Base-by-base conservation (phyloP, 1,140 invertebrate species). In the Limonius californicus region DNA sequence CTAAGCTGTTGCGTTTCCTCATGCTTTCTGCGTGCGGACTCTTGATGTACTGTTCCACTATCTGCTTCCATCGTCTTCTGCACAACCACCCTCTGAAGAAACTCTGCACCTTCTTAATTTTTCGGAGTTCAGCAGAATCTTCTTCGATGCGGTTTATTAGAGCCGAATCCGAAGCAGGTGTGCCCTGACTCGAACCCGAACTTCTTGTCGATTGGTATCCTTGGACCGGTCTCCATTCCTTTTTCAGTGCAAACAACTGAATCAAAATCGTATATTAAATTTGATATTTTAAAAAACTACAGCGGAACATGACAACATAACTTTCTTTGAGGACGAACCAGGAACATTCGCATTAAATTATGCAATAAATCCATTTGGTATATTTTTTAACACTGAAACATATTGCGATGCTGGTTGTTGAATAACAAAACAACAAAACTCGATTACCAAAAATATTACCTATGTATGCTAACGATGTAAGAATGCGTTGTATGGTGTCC, bases 81-180 rank as follows among this genome's bases (percentile, higher is more conserved):
- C 94, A 96, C 4, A 97, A 77, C 94, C 94, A 97, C 0, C 94
- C 94, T 2, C 94, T 83, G 77, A 96, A 96, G 78, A 97, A 95
- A 72, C 92, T 95, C 78, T 97, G 90, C 18, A 97, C 92, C 82
- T 97, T 97, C 76, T 95, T 95, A 62, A 97, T 95, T 80, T 96
- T 95, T 57, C 83, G 85, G 78, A 87, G 80, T 70, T 95, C 91
- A 32, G 57, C 55, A 8, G 66, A 69, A 57, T 70, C 67, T 45
- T 67, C 62, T 42, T 65, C 70, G 9, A 71, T 54, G 16, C 66
- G 64, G 16, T 18, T 45, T 45, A 45, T 6, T 6, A 45, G 12
- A 45, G 62, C 70, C n/a, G 57, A 65, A 43, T 61, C 65, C 1
- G 67, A 63, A 3, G 3, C 23, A 54, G 68, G 68, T 6, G 67